A percentile compares a stretch with the other conserved stretches of the same genome.
phyloP scores from a whole-genome alignment of 2,888 invertebrate species.

The Bhutanitis thaidina region DNA sequence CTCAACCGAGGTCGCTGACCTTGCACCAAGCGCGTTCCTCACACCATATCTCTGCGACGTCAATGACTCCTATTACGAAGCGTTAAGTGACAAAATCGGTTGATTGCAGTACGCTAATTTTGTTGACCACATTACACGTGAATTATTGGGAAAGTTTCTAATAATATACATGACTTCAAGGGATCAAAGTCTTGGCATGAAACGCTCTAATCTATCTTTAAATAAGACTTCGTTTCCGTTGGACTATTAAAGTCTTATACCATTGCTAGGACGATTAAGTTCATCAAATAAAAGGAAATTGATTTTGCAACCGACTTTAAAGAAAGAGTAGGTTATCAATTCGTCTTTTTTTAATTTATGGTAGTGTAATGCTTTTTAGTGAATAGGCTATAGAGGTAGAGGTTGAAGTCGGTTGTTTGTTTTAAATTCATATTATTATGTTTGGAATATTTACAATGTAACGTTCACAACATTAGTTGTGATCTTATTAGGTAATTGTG shows the following conservation, averaged over 20 bases:
- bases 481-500: too few relatives aligned
- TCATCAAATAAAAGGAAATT: too few relatives aligned
- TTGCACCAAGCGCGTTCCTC: slow-evolving; percentile 31
- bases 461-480: too few relatives aligned
- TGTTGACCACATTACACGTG: slow-evolving; percentile 20
- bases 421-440: too few relatives aligned
- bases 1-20: slow-evolving; percentile 36
- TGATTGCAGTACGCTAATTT: slow-evolving; percentile 5
- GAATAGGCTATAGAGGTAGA: too few relatives aligned
- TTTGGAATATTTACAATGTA: too few relatives aligned
- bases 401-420: too few relatives aligned
- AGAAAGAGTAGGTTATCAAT: too few relatives aligned
- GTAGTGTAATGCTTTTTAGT: too few relatives aligned
- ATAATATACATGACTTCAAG: slow-evolving; percentile 24
- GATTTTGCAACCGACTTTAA: too few relatives aligned
- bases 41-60: slow-evolving; percentile 19
- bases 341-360: too few relatives aligned
- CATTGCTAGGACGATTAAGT: too few relatives aligned
- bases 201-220: background rate
- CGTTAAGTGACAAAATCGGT: slow-evolving; percentile 20
- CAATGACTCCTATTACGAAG: slow-evolving; percentile 13
- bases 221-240: background rate
- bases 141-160: slow-evolving; percentile 27
- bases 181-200: background rate
- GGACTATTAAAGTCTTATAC: background rate